Percentiles rank a stretch among this genome's conserved stretches.
Conservation (phyloP, 2,113 vertebrate genomes). For the Podarcis raffonei region DNA sequence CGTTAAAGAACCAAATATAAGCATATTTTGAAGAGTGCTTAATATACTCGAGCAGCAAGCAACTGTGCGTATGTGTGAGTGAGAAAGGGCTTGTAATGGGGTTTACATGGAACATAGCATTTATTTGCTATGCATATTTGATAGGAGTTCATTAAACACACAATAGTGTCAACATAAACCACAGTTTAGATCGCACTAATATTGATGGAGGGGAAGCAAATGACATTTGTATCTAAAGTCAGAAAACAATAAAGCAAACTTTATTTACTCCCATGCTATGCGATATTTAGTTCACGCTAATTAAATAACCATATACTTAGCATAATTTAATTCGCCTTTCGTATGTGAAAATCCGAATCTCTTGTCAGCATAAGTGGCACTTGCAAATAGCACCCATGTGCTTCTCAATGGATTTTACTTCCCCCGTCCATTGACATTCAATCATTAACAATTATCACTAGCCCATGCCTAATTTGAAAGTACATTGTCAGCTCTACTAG, state of each 20-base stretch:
- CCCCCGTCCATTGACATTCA: conserved; percentile 54
- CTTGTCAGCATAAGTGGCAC: conserved; percentile 40
- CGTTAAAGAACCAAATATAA: conserved; percentile 70
- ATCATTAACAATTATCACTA: conserved; percentile 65
- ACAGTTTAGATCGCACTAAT: conserved; percentile 73
- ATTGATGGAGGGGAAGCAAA: neutral
- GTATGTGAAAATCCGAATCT: conserved; percentile 60
- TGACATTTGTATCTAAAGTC: conserved; percentile 63
- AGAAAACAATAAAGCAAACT: conserved; percentile 66
- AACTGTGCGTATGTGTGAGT: conserved; percentile 4
- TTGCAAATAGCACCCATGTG: conserved; percentile 45
- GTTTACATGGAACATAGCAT: conserved; percentile 73
- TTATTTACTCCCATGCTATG: conserved; percentile 71
- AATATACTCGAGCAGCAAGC: conserved; percentile 37
- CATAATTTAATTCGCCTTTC: conserved; percentile 76
- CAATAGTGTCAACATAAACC: conserved; percentile 81
- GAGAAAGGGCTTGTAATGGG: conserved; percentile 53
- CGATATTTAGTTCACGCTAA: conserved; percentile 71
- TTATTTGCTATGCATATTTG: conserved; percentile 83
- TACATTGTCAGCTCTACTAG: conserved; percentile 61
- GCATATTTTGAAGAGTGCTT: conserved; percentile 60
- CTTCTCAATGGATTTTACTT: conserved; percentile 36
- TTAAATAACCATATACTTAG: conserved; percentile 77
- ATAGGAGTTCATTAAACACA: conserved; percentile 77
- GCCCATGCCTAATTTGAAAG: conserved; percentile 55